Percentiles rank a stretch among this genome's conserved stretches.
These are phyloP conservation scores for Pterocles burchelli DNA, from an alignment of 2,113 vertebrate species.

Conservation along the genomic window DNA sequence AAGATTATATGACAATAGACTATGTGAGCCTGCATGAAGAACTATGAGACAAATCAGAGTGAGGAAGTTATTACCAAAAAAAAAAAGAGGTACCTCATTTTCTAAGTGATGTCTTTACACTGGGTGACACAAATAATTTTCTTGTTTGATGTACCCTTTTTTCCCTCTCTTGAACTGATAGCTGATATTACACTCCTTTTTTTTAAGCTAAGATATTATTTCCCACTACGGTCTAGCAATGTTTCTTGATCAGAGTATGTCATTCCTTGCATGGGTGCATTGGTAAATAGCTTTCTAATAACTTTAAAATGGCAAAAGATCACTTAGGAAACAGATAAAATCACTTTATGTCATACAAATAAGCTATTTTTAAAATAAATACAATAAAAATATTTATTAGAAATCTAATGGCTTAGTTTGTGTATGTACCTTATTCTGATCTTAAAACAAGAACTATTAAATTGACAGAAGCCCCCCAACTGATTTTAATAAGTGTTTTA, in stretches of 20 bases:
- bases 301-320: not conserved
- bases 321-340: not conserved
- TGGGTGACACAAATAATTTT: not conserved
- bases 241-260: not conserved
- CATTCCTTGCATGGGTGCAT: not conserved
- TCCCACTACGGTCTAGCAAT: not conserved
- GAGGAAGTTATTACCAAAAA: not conserved
- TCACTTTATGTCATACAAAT: not conserved
- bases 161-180: not conserved
- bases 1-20: not conserved
- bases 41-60: not conserved
- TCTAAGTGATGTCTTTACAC: not conserved
- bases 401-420: not conserved
- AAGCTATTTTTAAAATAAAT: not conserved
- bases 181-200: not conserved
- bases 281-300: conserved; percentile 7
- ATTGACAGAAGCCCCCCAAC: not conserved
- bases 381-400: not conserved
- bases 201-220: not conserved
- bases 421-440: not conserved
- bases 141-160: not conserved
- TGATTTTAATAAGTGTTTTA: not conserved
- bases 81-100: not conserved
- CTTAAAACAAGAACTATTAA: not conserved
- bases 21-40: not conserved